Evolutionary conservation across 2,797 vertebrate species (phyloP).

Genomic region (Tapera naevia): DNA sequence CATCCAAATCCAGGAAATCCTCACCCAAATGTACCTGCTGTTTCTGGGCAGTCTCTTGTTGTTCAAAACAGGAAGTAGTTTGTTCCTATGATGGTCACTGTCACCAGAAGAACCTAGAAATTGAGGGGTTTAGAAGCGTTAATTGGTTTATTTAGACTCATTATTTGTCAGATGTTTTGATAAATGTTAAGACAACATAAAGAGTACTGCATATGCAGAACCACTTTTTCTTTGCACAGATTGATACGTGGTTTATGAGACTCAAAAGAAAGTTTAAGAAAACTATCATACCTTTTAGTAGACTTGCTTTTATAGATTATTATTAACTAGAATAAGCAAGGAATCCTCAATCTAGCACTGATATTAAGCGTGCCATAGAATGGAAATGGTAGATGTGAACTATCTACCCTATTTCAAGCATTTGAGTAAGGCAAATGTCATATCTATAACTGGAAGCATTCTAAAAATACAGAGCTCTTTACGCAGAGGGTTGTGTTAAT

Average conservation of each 20-base stretch:
- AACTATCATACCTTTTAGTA: background rate
- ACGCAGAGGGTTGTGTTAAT: background rate
- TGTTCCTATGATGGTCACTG: background rate
- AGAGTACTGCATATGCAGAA: background rate
- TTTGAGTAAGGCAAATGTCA: background rate
- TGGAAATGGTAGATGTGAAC: background rate
- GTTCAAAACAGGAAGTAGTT: background rate
- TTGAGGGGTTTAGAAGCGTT: background rate
- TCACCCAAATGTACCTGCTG: background rate
- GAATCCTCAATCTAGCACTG: background rate
- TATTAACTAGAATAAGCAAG: background rate
- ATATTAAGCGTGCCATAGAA: background rate
- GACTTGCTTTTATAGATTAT: background rate
- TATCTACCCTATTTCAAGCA: background rate
- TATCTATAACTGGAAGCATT: background rate
- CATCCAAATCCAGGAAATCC: background rate
- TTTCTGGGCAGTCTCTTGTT: background rate
- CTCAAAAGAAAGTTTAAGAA: background rate
- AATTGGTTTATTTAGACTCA: background rate
- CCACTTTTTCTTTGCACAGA: background rate
- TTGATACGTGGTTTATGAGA: background rate
- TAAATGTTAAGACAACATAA: background rate
- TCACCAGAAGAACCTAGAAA: background rate
- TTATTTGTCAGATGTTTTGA: background rate
- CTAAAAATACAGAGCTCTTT: background rate